Base-by-base conservation (phyloP, 2,888 invertebrate species). In the Metacarcinus magister region DNA sequence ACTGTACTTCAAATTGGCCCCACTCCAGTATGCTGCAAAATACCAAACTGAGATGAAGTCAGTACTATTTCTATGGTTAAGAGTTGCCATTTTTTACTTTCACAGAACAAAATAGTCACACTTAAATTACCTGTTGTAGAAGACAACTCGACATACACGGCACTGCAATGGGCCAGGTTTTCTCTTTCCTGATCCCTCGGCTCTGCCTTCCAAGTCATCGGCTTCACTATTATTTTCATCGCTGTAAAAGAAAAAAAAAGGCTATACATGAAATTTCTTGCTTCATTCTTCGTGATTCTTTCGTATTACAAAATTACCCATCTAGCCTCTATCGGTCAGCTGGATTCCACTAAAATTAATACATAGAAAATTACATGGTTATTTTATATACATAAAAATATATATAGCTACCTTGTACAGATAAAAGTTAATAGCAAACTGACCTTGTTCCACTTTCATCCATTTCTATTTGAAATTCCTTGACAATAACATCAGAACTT, bases 101-200 rank as follows among this genome's bases (percentile, higher is more conserved):
- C 5, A 39, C 10, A 19, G 2, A 16, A 39, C 28, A 13, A 43
- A 2, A 28, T 0, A 75, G 8, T 19, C 16, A 44, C 28, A n/a
- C 23, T 13, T 75, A 75, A 39, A 46, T 95, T 75, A 96, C 96
- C 96, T 96, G 67, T 93, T 96, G 43, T 54, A 96, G 91, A 96
- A 96, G 13, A 96, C 44, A 28, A 93, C 90, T 19, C 95, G 75
- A 92, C 96, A 96, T 5, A 96, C 95, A 10, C 96, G 95, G 43
- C 96, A 96, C 93, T 96, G 96, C 13, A 95, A 60, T 43, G 96
- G 96, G 28, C 96, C 96, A 75, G 95, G 91, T 82, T 95, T 96
- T 75, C 95, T 95, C 82, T 95, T 95, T 13, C 92, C 94, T 44
- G 89, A 43, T n/a, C 60, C 95, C 32, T 94, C 90, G 32, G 46